Percentiles rank a stretch among this genome's conserved stretches.
phyloP scores from a whole-genome alignment of 2,113 vertebrate species.

The Aleadryas rufinucha region DNA sequence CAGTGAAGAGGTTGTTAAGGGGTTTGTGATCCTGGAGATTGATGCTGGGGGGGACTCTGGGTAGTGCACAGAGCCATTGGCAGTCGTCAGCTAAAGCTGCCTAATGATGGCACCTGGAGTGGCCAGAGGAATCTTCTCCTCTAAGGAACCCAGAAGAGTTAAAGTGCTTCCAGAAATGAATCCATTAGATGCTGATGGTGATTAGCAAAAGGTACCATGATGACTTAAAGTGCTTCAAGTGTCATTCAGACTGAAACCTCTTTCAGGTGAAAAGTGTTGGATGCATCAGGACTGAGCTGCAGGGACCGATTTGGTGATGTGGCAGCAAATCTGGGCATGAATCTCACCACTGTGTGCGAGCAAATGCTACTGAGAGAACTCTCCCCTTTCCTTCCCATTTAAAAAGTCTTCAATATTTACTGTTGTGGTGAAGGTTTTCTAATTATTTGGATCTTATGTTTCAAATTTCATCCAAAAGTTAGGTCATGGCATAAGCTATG shows the following conservation, averaged over 20 bases:
- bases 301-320: background rate
- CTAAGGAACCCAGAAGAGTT: background rate
- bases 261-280: background rate
- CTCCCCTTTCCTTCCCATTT: background rate
- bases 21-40: background rate
- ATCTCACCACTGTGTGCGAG: background rate
- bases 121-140: background rate
- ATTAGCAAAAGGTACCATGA: background rate
- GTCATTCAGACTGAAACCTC: background rate
- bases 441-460: background rate
- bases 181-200: background rate
- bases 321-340: background rate
- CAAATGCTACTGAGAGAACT: background rate
- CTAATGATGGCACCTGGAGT: background rate
- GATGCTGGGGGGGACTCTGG: background rate
- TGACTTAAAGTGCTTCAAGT: background rate
- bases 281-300: background rate
- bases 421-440: background rate
- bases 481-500: background rate
- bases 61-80: background rate
- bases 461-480: background rate
- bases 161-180: slow-evolving; percentile 11
- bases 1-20: slow-evolving; percentile 15
- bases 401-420: background rate
- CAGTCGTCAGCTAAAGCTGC: background rate